Evolutionary conservation across 2,797 vertebrate genomes (phyloP), one percentile per base, ranked within the genome.

Genomic region (Heterohyrax brucei): DNA sequence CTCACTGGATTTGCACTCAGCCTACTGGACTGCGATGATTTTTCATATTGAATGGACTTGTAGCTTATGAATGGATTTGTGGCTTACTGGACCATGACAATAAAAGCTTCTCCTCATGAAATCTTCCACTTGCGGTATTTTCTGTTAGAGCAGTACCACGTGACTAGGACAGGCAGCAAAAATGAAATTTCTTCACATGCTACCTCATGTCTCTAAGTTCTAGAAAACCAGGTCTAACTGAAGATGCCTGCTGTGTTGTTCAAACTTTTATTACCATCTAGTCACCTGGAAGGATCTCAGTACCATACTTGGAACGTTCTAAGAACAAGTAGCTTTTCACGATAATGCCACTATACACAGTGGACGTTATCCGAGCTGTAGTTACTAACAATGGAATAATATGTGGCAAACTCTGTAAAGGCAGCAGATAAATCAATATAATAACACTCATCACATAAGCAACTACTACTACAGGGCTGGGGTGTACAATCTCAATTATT

Each of bases 141-240:
- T 39, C 39, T 39, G 39, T 39, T 39, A 39, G 39, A 39, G 39
- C 39, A 39, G 39, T 39, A 39, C 39, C 39, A 39, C 39, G 39
- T 39, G 39, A 39, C 39, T 39, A 39, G 39, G 39, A 39, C 39
- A 39, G 39, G 81, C 26, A 75, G 30, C 39, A 75, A 81, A 91
- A 92, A 70, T 33, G 87, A 16, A 77, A 85, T 90, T 84, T 89
- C 46, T 86, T 92, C 61, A 72, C 92, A 80, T 78, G 18, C 33
- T 21, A 46, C 12, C n/a, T 18, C 70, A 73, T 87, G 53, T 39
- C 61, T 50, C 80, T 66, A 83, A 77, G 50, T 39, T 92, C 76
- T 68, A 76, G 61, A 94, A 85, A 48, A 13, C 59, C 56, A 81
- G 3, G 39, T 73, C 84, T 89, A 87, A 80, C 28, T 72, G 59